These are phyloP conservation scores for Thecophora atra DNA, from an alignment of 2,888 invertebrate genomes.

Conservation along the genomic window DNA sequence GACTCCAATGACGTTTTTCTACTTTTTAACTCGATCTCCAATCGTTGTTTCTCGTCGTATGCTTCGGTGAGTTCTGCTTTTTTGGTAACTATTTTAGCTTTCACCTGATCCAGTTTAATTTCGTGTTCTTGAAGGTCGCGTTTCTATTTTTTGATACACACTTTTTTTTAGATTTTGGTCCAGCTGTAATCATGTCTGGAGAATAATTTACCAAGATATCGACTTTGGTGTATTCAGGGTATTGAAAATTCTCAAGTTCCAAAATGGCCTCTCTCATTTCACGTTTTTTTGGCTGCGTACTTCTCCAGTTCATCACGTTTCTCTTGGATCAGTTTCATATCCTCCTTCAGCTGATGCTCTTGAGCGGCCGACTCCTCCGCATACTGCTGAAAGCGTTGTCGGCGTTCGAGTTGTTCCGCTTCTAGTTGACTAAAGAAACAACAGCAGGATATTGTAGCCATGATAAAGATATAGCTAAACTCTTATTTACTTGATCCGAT, in stretches of 20 bases:
- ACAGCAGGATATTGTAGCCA: not conserved
- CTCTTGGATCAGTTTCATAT: conserved; percentile 43
- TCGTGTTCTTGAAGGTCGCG: conserved; percentile 65
- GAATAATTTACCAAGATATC: conserved; percentile 54
- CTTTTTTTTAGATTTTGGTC: not conserved
- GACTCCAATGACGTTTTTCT: conserved; percentile 61
- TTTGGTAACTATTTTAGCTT: conserved; percentile 60
- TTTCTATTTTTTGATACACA: conserved; percentile 44
- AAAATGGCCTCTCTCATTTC: conserved; percentile 50
- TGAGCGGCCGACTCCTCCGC: conserved; percentile 43
- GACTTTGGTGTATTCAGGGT: conserved; percentile 57
- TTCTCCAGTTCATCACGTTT: conserved; percentile 46
- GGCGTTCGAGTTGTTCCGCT: conserved; percentile 39
- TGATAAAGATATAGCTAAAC: not conserved
- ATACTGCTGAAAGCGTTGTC: conserved; percentile 35
- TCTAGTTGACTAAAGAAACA: conserved; percentile 44
- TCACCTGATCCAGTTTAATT: conserved; percentile 55
- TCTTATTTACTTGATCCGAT: conserved; percentile 67
- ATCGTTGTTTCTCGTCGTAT: conserved; percentile 40
- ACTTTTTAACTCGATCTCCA: conserved; percentile 43
- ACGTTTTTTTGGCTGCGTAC: conserved; percentile 46
- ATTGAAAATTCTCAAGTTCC: conserved; percentile 60
- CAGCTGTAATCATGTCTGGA: too few species aligned
- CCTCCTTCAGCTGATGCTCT: conserved; percentile 45
- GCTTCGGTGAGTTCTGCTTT: conserved; percentile 50